Conservation (phyloP, 2,888 invertebrate species). For the Germaria angustata region DNA sequence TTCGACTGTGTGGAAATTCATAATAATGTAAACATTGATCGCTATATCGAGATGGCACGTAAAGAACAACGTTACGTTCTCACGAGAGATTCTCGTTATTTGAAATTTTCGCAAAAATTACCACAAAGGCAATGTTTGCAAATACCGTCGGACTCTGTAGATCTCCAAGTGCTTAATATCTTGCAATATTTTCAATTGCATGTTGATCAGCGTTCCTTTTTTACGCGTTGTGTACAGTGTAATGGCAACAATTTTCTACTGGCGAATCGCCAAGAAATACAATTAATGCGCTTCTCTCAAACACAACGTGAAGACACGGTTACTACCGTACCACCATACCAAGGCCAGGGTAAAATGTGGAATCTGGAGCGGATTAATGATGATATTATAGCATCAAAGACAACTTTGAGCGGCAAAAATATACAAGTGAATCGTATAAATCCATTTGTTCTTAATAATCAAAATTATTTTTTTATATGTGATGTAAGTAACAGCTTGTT, state of each 20-base stretch:
- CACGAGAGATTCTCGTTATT: conserved; percentile 66
- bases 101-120: conserved; percentile 56
- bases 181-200: conserved; percentile 65
- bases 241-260: conserved; percentile 69
- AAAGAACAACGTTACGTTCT: conserved; percentile 67
- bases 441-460: conserved; percentile 62
- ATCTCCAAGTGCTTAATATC: conserved; percentile 67
- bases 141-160: conserved; percentile 67
- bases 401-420: conserved; percentile 63
- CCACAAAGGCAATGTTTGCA: conserved; percentile 65
- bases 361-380: conserved; percentile 55
- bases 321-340: conserved; percentile 5
- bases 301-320: conserved; percentile 17
- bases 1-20: conserved; percentile 67
- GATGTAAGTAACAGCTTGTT: conserved; percentile 65
- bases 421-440: conserved; percentile 68
- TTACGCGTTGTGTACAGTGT: conserved; percentile 68
- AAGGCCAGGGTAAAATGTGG: conserved; percentile 19
- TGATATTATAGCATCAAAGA: conserved; percentile 60
- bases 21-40: conserved; percentile 55
- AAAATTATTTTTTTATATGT: conserved; percentile 69
- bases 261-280: conserved; percentile 65
- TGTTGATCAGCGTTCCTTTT: conserved; percentile 63
- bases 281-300: conserved; percentile 60
- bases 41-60: conserved; percentile 66